Percentiles rank a stretch among this genome's conserved stretches.
phyloP scores from a whole-genome alignment of 2,113 vertebrate genomes.

The Paratilapia polleni region DNA sequence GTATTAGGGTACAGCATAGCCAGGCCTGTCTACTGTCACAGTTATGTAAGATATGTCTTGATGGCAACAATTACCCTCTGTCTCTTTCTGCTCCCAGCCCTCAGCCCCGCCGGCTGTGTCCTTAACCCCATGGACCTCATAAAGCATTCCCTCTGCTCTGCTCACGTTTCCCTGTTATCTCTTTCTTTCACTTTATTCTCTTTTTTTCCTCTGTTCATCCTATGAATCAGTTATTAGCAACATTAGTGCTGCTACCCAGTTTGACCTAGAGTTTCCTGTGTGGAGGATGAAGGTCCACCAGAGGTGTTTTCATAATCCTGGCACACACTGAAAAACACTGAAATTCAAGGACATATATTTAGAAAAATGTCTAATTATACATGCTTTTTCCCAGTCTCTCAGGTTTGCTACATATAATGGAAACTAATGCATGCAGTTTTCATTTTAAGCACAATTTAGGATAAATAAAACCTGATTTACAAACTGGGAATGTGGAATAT shows the following conservation, averaged over 20 bases:
- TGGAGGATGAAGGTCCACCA: background rate
- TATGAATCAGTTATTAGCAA: constrained; percentile 24
- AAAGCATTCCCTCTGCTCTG: background rate
- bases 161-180: background rate
- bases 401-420: too few species aligned
- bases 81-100: background rate
- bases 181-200: background rate
- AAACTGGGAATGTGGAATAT: too few species aligned
- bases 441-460: too few species aligned
- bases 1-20: constrained; percentile 7
- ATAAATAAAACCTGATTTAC: too few species aligned
- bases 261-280: background rate
- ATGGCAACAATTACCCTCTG: constrained; percentile 37
- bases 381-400: too few species aligned
- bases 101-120: background rate
- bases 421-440: too few species aligned
- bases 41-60: constrained; percentile 49
- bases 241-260: background rate
- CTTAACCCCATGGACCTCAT: constrained; percentile 2
- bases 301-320: background rate
- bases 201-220: background rate
- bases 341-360: too few species aligned
- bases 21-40: constrained; percentile 22
- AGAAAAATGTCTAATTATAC: too few species aligned
- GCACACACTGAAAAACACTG: background rate